phyloP scores from a whole-genome alignment of 2,113 vertebrate species.

The Spheniscus mendiculus region DNA sequence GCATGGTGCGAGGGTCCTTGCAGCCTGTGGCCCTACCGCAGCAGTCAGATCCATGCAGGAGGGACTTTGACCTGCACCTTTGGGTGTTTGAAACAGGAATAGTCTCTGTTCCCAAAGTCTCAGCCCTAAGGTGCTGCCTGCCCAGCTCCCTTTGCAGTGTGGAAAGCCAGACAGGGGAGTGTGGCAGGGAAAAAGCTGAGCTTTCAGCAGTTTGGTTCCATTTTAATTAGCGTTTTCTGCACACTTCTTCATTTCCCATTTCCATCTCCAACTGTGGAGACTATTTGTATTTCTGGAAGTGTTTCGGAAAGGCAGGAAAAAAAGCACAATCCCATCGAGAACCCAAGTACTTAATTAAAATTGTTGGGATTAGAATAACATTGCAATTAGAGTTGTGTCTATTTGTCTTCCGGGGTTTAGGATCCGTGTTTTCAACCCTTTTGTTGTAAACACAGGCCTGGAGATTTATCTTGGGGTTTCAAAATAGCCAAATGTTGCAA shows the following conservation, averaged over 20 bases:
- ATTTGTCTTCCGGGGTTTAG: background rate
- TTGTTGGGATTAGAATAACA: background rate
- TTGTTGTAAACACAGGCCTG: constrained; percentile 10
- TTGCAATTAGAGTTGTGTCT: constrained; percentile 9
- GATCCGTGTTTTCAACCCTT: constrained; percentile 1
- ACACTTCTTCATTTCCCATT: background rate
- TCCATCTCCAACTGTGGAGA: background rate
- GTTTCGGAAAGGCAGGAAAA: background rate
- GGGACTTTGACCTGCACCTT: background rate
- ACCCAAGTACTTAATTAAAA: constrained; percentile 13
- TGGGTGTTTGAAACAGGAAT: background rate
- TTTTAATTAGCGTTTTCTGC: background rate
- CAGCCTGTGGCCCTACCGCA: background rate
- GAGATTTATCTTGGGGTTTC: constrained; percentile 41
- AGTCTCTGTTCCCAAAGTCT: background rate
- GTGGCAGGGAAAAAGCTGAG: background rate
- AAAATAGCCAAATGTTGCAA: constrained; percentile 54
- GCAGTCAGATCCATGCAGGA: background rate
- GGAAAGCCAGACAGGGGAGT: background rate
- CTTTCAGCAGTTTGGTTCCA: background rate
- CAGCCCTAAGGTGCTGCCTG: background rate
- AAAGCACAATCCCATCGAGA: background rate
- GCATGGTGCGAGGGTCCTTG: background rate
- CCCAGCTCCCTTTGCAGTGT: background rate
- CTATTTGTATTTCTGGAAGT: background rate